A percentile compares a stretch with the other conserved stretches of the same genome.
Evolutionary conservation across 2,797 vertebrate genomes (phyloP).

Genomic region (Eospalax fontanierii): DNA sequence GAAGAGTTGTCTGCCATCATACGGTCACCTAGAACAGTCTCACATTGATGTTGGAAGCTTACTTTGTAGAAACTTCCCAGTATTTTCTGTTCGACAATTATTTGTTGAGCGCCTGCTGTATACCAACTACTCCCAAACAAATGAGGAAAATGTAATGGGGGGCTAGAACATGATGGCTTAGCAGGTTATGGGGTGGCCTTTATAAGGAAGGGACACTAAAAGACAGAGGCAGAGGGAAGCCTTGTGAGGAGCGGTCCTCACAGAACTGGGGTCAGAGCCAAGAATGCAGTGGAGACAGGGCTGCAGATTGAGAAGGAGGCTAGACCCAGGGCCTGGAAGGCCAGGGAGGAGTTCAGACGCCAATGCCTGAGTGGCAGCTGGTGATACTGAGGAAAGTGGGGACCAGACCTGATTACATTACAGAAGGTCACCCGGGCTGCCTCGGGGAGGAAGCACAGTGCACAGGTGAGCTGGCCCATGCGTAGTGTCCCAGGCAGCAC

Average conservation of each 20-base stretch:
- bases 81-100: background rate
- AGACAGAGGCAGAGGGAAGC: background rate
- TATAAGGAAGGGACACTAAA: background rate
- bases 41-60: background rate
- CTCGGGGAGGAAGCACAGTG: background rate
- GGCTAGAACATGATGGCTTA: background rate
- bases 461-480: background rate
- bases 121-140: background rate
- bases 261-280: background rate
- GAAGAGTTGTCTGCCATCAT: background rate
- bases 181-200: background rate
- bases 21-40: background rate
- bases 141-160: background rate
- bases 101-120: background rate
- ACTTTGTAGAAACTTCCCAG: background rate
- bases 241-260: no score
- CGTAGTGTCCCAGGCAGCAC: background rate
- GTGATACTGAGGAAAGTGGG: background rate
- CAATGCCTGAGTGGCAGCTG: background rate
- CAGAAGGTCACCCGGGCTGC: background rate
- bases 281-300: accelerated
- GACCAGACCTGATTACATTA: no score
- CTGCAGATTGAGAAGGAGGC: background rate
- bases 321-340: background rate
- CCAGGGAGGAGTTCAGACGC: background rate